Percentiles rank a stretch among this genome's conserved stretches.
These are phyloP conservation scores for Podarcis muralis DNA, from an alignment of 2,113 vertebrate species.

Conservation along the genomic window DNA sequence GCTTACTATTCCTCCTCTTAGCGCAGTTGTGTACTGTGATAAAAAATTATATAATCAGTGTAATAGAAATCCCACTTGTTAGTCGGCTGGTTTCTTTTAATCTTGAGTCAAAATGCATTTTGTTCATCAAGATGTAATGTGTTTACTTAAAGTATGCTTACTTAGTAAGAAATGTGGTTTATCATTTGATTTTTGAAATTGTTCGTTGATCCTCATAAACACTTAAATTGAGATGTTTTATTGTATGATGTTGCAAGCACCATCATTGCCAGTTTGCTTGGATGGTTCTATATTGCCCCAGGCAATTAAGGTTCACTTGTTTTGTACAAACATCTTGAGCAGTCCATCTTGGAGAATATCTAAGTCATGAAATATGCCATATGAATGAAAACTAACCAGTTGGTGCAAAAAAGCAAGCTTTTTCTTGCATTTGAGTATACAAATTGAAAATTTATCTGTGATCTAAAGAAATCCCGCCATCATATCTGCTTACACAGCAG, in stretches of 20 bases:
- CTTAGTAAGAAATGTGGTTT: constrained; percentile 26
- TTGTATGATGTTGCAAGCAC: neutral
- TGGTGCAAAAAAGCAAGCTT: neutral
- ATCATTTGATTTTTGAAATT: constrained; percentile 40
- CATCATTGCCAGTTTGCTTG: constrained; percentile 20
- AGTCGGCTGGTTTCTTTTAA: neutral
- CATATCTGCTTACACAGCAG: neutral
- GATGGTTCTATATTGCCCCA: neutral
- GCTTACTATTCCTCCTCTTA: neutral
- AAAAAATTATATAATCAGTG: neutral
- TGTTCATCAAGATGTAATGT: neutral
- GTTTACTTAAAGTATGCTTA: neutral
- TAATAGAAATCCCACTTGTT: neutral
- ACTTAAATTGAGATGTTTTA: neutral
- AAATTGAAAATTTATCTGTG: neutral
- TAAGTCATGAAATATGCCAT: neutral
- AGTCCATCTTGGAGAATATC: neutral
- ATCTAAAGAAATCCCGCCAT: neutral
- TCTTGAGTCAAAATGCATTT: neutral
- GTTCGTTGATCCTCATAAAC: neutral
- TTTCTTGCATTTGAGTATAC: neutral
- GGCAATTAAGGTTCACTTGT: neutral
- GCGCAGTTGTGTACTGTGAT: constrained; percentile 3
- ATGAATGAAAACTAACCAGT: neutral
- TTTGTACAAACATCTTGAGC: neutral